These are phyloP conservation scores for Agapornis canus DNA, from an alignment of 2,797 vertebrate genomes.

Conservation along the genomic window DNA sequence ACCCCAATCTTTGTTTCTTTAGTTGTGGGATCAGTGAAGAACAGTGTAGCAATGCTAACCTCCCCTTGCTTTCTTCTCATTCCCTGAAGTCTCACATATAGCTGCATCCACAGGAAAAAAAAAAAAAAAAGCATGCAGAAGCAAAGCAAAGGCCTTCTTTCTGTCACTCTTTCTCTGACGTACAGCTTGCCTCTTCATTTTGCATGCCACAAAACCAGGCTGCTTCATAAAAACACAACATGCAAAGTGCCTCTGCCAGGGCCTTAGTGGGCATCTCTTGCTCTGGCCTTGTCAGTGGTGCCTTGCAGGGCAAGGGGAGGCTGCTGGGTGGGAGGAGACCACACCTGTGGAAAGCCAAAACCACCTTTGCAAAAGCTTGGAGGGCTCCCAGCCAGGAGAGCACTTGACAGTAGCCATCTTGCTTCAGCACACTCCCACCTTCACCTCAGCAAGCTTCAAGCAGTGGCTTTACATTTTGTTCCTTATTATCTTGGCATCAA, in stretches of 20 bases:
- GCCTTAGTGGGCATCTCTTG: too few species aligned
- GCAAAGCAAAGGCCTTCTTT: not conserved
- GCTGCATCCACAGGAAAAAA: not conserved
- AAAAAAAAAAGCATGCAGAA: not conserved
- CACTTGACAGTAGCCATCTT: not conserved
- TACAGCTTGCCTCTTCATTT: not conserved
- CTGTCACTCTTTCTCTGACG: rapidly evolving
- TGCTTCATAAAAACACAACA: not conserved
- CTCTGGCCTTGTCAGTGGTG: not conserved
- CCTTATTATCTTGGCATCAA: not conserved
- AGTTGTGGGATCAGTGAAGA: not conserved
- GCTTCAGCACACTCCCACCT: not conserved
- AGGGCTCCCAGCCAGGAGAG: not conserved
- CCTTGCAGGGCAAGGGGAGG: not conserved
- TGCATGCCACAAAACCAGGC: not conserved
- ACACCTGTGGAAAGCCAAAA: too few species aligned
- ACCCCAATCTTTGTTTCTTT: not conserved
- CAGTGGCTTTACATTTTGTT: not conserved
- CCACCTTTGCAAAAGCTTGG: not conserved
- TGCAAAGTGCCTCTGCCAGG: rapidly evolving
- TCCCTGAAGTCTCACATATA: not conserved
- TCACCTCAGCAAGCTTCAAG: not conserved
- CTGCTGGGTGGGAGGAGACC: not conserved
- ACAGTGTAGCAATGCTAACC: not conserved
- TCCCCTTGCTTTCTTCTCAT: not conserved